Conservation (phyloP, 2,797 vertebrate genomes). For the Aeoliscus strigatus region DNA sequence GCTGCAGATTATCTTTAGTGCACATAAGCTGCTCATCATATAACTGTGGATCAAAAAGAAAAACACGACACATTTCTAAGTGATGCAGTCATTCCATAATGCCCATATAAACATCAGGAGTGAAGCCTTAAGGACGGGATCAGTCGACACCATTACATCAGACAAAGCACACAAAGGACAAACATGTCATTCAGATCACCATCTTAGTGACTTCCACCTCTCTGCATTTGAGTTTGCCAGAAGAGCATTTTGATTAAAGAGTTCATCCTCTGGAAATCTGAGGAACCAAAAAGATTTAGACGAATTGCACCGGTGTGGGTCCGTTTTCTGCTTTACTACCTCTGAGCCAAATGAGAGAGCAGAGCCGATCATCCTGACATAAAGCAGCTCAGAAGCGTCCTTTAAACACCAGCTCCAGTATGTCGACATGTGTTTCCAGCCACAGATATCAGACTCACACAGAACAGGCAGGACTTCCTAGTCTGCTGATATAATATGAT, state of each 20-base stretch:
- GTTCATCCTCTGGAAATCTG: not conserved
- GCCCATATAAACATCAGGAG: constrained; percentile 12
- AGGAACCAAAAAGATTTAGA: constrained; percentile 25
- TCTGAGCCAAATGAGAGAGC: constrained; percentile 2
- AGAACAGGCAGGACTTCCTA: too few relatives aligned
- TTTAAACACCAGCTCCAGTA: too few relatives aligned
- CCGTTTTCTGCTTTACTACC: constrained; percentile 16
- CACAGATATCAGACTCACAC: too few relatives aligned
- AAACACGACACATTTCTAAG: constrained; percentile 25
- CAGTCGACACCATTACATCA: constrained; percentile 26
- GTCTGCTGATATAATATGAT: too few relatives aligned
- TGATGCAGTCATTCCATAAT: constrained; percentile 14
- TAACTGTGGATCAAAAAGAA: constrained; percentile 17
- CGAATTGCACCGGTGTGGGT: constrained; percentile 22
- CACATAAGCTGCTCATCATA: constrained; percentile 48
- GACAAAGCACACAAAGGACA: constrained; percentile 7
- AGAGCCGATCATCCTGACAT: too few relatives aligned
- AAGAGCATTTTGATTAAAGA: constrained; percentile 31
- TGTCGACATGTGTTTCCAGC: too few relatives aligned
- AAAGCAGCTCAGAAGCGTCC: too few relatives aligned
- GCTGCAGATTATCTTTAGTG: constrained; percentile 24
- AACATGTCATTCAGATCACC: constrained; percentile 23
- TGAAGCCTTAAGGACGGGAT: constrained; percentile 14
- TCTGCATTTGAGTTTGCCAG: constrained; percentile 8
- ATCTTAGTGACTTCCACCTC: constrained; percentile 23